Percentiles rank a stretch among this genome's conserved stretches.
Evolutionary conservation across 1,140 invertebrate species (phyloP).

Genomic region (Brachionus manjavacas): DNA sequence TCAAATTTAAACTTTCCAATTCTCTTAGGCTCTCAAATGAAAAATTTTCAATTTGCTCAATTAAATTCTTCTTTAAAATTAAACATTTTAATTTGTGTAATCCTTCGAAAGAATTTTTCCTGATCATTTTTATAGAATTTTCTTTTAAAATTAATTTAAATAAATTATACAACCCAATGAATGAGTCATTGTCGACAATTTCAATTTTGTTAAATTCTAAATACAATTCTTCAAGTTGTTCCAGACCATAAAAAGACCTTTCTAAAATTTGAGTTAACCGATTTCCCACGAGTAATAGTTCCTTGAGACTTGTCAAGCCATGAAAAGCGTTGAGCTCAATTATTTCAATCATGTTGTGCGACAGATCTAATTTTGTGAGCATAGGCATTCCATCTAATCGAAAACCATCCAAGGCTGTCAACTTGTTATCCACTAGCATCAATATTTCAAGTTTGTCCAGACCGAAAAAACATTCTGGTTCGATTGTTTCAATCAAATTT

Average conservation of each 20-base stretch:
- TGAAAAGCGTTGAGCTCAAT: neutral
- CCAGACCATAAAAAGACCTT: neutral
- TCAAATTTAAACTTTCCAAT: neutral
- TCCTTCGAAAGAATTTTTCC: slow-evolving; percentile 11
- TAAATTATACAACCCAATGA: neutral
- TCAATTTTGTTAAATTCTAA: neutral
- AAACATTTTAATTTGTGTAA: slow-evolving; percentile 10
- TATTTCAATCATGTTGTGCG: neutral
- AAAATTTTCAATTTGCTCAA: neutral
- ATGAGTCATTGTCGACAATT: neutral
- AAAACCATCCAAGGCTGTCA: neutral
- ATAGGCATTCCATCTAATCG: neutral
- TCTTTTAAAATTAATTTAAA: slow-evolving; percentile 14
- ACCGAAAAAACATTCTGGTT: neutral
- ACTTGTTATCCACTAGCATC: neutral
- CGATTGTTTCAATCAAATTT: neutral
- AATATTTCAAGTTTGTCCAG: neutral
- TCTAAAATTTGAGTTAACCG: neutral
- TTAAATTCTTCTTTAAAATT: slow-evolving; percentile 7
- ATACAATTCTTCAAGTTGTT: neutral
- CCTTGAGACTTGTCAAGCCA: neutral
- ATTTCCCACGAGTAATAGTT: neutral
- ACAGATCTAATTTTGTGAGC: neutral
- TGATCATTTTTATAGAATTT: neutral
- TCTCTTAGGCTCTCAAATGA: neutral